Conservation (phyloP, 2,888 invertebrate genomes). For the Caenorhabditis sp. region DNA sequence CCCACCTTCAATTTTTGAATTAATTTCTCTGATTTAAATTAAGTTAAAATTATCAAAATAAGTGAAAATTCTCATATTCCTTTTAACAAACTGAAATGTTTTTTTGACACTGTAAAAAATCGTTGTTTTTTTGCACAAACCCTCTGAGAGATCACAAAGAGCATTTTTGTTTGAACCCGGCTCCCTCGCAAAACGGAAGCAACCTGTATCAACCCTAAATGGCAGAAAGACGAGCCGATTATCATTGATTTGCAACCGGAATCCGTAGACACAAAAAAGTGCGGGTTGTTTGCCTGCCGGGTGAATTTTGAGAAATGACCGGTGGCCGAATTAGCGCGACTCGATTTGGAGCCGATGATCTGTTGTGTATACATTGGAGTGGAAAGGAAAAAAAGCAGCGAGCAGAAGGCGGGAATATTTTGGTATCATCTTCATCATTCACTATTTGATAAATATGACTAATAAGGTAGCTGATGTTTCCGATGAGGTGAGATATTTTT, state of each 20-base stretch:
- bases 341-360: slow-evolving; percentile 24
- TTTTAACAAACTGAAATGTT: too few relatives aligned
- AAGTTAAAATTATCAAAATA: too few relatives aligned
- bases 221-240: neutral
- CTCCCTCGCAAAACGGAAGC: neutral
- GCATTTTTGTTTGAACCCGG: neutral
- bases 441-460: slow-evolving; percentile 7
- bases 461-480: slow-evolving; percentile 16
- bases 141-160: neutral
- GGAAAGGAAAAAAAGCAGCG: neutral
- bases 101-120: too few relatives aligned
- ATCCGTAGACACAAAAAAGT: slow-evolving; percentile 11
- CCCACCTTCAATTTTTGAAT: too few relatives aligned
- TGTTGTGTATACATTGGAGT: slow-evolving; percentile 14
- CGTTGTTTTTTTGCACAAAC: too few relatives aligned
- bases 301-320: slow-evolving; percentile 10
- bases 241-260: neutral
- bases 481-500: slow-evolving; percentile 7
- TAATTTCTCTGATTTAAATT: too few relatives aligned
- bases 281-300: slow-evolving; percentile 16
- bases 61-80: too few relatives aligned
- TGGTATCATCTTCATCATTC: neutral
- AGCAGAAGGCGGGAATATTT: neutral
- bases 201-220: neutral
- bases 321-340: slow-evolving; percentile 30